phyloP scores from a whole-genome alignment of 2,797 vertebrate species.

The Vultur gryphus region DNA sequence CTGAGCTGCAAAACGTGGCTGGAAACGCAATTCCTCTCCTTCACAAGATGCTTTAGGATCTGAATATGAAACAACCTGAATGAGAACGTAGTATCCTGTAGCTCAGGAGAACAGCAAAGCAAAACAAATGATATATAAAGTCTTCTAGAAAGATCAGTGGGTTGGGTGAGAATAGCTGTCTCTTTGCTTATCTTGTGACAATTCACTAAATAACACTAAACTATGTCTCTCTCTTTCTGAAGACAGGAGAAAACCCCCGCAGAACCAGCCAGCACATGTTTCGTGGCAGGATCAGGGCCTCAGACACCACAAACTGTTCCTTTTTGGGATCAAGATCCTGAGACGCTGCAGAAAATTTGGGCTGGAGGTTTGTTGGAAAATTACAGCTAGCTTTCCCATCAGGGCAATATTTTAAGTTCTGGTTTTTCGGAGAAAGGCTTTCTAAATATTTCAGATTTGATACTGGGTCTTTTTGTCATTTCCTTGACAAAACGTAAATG shows the following conservation, averaged over 20 bases:
- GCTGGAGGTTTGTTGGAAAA: not conserved
- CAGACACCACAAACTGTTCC: not conserved
- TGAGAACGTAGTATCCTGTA: not conserved
- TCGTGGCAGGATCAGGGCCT: not conserved
- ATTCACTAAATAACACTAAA: not conserved
- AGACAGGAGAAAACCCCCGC: not conserved
- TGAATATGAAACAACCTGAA: not conserved
- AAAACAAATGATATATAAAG: not conserved
- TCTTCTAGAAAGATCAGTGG: slow-evolving; percentile 33
- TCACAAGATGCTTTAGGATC: not conserved
- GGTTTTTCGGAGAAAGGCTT: not conserved
- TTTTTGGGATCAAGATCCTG: not conserved
- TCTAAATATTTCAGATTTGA: not conserved
- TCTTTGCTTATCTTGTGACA: slow-evolving; percentile 23
- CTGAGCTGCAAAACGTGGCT: not conserved
- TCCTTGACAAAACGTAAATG: not conserved
- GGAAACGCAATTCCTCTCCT: not conserved
- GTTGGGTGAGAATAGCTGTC: slow-evolving; percentile 19
- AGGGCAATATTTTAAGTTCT: not conserved
- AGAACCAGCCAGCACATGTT: not conserved
- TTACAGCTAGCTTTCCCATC: not conserved
- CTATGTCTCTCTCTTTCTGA: not conserved
- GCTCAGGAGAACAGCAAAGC: not conserved
- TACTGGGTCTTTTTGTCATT: not conserved
- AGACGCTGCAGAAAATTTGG: not conserved